Evolutionary conservation across 2,113 vertebrate species (phyloP).

Genomic region (Barnardius zonarius): DNA sequence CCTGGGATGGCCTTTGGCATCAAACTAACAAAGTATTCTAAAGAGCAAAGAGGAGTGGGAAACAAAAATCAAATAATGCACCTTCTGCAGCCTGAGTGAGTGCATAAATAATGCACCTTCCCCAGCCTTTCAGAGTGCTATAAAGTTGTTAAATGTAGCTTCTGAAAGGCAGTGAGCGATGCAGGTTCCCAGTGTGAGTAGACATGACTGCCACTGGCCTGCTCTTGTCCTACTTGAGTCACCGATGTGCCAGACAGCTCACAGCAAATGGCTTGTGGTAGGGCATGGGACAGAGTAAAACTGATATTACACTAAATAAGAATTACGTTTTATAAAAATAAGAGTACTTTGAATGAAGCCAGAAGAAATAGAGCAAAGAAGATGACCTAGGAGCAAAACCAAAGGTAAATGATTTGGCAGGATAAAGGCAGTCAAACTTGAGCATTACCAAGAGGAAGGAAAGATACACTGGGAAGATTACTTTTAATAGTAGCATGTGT

Average conservation of each 20-base stretch:
- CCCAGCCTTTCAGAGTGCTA: neutral
- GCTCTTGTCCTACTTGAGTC: neutral
- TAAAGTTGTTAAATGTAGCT: neutral
- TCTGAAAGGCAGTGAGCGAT: neutral
- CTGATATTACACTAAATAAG: neutral
- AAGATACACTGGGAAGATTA: neutral
- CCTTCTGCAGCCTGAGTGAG: neutral
- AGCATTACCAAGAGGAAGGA: neutral
- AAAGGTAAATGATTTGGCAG: neutral
- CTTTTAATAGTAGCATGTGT: neutral
- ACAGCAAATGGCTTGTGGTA: neutral
- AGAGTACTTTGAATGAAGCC: neutral
- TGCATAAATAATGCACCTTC: neutral
- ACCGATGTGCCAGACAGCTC: neutral
- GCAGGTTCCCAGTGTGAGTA: neutral
- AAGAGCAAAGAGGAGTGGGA: neutral
- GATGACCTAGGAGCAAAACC: neutral
- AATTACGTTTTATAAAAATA: neutral
- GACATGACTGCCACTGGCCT: neutral
- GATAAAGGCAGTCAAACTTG: neutral
- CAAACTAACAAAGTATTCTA: neutral
- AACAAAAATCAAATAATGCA: neutral
- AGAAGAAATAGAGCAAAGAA: neutral
- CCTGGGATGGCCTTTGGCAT: neutral
- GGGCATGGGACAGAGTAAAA: neutral